Evolutionary conservation across 2,113 vertebrate species (phyloP).

Genomic region (Elanoides forficatus): DNA sequence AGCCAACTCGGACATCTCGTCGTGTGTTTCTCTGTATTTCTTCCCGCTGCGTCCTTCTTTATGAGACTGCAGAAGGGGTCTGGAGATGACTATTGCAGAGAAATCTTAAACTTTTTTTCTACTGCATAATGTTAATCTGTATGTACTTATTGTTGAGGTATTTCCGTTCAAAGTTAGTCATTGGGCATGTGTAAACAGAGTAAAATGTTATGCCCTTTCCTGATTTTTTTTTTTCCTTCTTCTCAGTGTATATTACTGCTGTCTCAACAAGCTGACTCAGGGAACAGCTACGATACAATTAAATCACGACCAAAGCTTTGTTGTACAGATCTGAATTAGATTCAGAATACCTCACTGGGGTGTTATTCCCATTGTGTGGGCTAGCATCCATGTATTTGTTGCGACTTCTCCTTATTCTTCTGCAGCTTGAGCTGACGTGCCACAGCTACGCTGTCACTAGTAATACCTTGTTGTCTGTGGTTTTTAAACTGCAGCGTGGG

Average conservation of each 20-base stretch:
- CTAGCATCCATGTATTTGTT: not conserved
- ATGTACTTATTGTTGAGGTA: not conserved
- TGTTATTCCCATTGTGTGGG: not conserved
- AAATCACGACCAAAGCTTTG: not conserved
- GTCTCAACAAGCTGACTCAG: not conserved
- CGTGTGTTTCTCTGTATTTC: not conserved
- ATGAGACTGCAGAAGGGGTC: not conserved
- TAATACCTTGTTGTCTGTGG: not conserved
- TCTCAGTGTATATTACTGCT: not conserved
- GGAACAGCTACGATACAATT: not conserved
- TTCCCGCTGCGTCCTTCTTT: not conserved
- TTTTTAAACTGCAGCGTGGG: not conserved
- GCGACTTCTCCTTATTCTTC: not conserved
- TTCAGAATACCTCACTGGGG: not conserved
- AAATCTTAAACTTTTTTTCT: not conserved
- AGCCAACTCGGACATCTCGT: no score
- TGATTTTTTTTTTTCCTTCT: not conserved
- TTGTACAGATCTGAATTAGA: not conserved
- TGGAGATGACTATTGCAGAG: not conserved
- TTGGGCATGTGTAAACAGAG: not conserved
- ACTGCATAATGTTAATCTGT: not conserved
- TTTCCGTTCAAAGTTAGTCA: not conserved
- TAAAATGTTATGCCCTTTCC: not conserved
- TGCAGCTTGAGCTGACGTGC: not conserved
- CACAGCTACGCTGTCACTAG: not conserved